A percentile compares a stretch with the other conserved stretches of the same genome.
phyloP scores from a whole-genome alignment of 2,113 vertebrate species.

The Tapirus terrestris region DNA sequence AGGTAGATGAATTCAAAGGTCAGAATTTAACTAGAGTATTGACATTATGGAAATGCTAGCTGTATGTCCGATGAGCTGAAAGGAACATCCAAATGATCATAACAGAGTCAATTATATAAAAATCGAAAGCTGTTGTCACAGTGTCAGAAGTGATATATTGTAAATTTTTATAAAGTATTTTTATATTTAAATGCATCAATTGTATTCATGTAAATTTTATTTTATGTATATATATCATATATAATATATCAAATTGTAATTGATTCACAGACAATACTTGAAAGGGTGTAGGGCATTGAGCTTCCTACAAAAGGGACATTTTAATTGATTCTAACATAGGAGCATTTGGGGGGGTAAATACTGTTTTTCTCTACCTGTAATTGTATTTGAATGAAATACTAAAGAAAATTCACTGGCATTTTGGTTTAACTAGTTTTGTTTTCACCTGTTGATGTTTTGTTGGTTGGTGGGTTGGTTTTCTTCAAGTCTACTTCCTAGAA shows the following conservation, averaged over 20 bases:
- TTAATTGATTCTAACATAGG: neutral
- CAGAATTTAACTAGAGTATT: neutral
- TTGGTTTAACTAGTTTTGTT: neutral
- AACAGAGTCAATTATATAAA: neutral
- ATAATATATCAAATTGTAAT: neutral
- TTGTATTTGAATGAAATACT: neutral
- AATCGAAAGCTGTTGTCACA: neutral
- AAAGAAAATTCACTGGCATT: neutral
- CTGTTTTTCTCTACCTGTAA: neutral
- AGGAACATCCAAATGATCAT: neutral
- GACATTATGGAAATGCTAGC: neutral
- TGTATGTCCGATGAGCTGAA: neutral
- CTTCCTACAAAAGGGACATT: neutral
- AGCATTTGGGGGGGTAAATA: neutral
- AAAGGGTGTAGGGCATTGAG: neutral
- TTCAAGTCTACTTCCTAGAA: neutral
- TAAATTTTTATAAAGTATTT: neutral
- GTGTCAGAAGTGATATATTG: neutral
- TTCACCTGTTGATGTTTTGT: neutral
- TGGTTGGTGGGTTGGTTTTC: neutral
- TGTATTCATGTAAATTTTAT: neutral
- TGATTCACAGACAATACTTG: neutral
- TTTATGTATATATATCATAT: neutral
- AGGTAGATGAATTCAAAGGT: constrained; percentile 22
- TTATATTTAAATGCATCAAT: neutral